These are phyloP conservation scores for Micropoecilia bifurca DNA, from an alignment of 2,797 vertebrate species.

Conservation along the genomic window DNA sequence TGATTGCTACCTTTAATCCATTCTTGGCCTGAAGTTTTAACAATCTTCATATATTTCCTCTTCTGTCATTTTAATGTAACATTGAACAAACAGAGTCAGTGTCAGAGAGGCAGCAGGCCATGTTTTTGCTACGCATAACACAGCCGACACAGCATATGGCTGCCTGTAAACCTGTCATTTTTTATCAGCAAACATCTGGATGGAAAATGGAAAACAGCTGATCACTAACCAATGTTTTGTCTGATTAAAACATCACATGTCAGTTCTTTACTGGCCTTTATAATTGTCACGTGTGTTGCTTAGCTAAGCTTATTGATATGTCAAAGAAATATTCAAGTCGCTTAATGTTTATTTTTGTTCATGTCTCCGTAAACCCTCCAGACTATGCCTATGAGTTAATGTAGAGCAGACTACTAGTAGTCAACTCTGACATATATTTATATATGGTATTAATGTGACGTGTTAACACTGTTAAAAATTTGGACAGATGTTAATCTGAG, in stretches of 20 bases:
- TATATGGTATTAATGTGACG: neutral
- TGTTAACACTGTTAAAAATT: neutral
- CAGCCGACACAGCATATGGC: neutral
- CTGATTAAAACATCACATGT: neutral
- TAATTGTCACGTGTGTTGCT: neutral
- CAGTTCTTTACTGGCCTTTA: neutral
- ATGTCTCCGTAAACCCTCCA: neutral
- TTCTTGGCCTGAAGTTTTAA: neutral
- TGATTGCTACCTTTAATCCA: neutral
- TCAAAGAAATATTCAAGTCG: neutral
- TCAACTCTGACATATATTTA: neutral
- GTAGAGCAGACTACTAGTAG: neutral
- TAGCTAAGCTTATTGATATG: neutral
- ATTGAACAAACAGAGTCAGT: neutral
- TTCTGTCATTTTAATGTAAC: neutral
- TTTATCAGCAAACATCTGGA: neutral
- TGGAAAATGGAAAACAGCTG: neutral
- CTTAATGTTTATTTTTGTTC: neutral
- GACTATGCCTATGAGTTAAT: neutral
- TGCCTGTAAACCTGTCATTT: neutral
- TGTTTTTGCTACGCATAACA: neutral
- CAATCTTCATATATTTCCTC: neutral
- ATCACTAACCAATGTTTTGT: neutral
- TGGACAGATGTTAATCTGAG: neutral
- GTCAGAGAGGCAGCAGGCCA: neutral